Base-by-base conservation (phyloP, 2,797 vertebrate species). In the Helostoma temminkii region DNA sequence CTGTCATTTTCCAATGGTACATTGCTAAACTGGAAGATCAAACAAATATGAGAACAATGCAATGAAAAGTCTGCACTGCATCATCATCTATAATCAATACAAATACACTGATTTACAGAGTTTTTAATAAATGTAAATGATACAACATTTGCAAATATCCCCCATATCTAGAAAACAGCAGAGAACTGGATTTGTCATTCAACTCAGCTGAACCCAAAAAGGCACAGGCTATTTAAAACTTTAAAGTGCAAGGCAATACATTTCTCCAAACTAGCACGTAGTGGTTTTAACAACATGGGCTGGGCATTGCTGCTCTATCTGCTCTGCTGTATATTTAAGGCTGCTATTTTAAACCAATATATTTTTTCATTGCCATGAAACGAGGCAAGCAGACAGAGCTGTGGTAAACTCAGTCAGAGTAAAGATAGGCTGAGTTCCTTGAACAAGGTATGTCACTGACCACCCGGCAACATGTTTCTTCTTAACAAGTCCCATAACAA, bases 231-330 rank as follows among this genome's bases (percentile, higher is more conserved):
- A 81, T 66, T 85, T 82, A 84, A 85, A 91, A 80, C 73, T 82
- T 86, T 67, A 80, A 85, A 91, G 81, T 66, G 68, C 58, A 80
- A 69, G 58, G 74, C 69, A 74, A 81, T 65, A 74, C 73, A 75
- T 78, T 76, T 70, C 70, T 76, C 67, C 64, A 79, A 88, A 86
- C 84, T 80, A 91, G 67, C 74, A 59, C 76, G 16, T 71, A 71
- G 88, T 56, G 91, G 89, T 93, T 92, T 91, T 80, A 89, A 89
- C 86, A 89, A 84, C 84, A 84, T 88, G 86, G 91, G 91, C 65
- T 67, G 86, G 86, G 87, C 86, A 84, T 67, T 22, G 77, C 74
- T 2, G 36, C 65, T 85, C 81, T 85, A 91, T 93, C 92, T 86
- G 75, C 80, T 72, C 80, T 37, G 76, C 91, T 86, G 74, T 91